These are phyloP conservation scores for Cuculus canorus DNA, from an alignment of 2,797 vertebrate genomes.

Conservation along the genomic window DNA sequence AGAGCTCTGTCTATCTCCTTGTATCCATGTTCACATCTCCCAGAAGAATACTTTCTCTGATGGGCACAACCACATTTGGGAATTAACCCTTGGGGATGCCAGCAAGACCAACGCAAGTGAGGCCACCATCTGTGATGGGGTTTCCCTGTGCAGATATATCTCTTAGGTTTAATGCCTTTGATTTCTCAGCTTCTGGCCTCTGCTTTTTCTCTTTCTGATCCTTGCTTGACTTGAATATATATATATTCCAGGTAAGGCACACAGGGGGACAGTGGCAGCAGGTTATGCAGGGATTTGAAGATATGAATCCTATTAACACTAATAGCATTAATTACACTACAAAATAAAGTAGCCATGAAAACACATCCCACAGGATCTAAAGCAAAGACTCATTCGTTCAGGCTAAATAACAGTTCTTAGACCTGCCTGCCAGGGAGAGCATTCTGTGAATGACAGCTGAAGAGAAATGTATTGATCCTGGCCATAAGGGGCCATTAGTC, in stretches of 20 bases:
- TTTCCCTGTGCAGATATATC: neutral
- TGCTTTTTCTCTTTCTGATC: neutral
- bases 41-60: neutral
- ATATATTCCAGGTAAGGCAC: neutral
- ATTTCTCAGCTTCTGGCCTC: neutral
- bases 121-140: neutral
- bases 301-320: neutral
- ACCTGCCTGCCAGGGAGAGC: neutral
- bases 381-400: neutral
- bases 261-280: neutral
- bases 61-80: neutral
- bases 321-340: slow-evolving; percentile 21
- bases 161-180: neutral
- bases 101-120: neutral
- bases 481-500: neutral
- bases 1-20: neutral
- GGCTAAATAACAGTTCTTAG: neutral
- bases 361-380: neutral
- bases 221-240: neutral
- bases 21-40: neutral
- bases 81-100: neutral
- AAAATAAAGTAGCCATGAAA: slow-evolving; percentile 4
- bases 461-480: neutral
- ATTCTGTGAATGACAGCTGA: neutral
- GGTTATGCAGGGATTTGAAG: neutral